Percentiles rank a stretch among this genome's conserved stretches.
Evolutionary conservation across 2,797 vertebrate genomes (phyloP).

Genomic region (Peromyscus melanophrys): DNA sequence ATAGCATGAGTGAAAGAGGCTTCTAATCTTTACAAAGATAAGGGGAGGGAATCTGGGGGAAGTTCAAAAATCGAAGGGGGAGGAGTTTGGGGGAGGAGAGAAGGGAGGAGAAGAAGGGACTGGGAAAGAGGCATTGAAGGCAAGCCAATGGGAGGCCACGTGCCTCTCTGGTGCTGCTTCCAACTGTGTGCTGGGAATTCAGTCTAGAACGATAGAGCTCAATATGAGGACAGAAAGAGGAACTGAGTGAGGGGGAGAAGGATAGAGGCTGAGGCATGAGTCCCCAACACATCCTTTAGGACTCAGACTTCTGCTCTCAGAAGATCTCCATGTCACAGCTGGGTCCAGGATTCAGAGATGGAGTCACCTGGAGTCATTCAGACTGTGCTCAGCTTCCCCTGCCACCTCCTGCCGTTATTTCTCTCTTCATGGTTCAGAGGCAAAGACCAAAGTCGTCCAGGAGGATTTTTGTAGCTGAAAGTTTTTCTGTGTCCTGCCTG

Average conservation of each 20-base stretch:
- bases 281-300: conserved; percentile 84
- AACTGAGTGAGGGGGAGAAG: not conserved
- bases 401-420: conserved; percentile 80
- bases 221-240: not conserved
- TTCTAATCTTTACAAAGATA: not conserved
- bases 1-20: not conserved
- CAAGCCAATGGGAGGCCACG: not conserved
- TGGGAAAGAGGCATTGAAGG: not conserved
- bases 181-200: not conserved
- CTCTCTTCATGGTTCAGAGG: conserved; percentile 71
- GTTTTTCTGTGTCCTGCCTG: no score
- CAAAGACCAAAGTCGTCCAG: conserved; percentile 58
- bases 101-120: no score
- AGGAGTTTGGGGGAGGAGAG: no score
- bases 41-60: not conserved
- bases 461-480: not conserved
- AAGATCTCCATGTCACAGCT: conserved; percentile 64
- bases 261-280: conserved; percentile 35
- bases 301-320: conserved; percentile 70
- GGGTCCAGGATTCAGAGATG: conserved; percentile 63
- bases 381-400: conserved; percentile 74
- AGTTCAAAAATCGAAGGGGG: not conserved
- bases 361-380: conserved; percentile 79
- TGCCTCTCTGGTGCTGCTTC: not conserved
- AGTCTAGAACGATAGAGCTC: conserved; percentile 1